Evolutionary conservation across 2,888 invertebrate genomes (phyloP), one percentile per base, ranked within the genome.

Genomic region (Ariolimax columbianus): DNA sequence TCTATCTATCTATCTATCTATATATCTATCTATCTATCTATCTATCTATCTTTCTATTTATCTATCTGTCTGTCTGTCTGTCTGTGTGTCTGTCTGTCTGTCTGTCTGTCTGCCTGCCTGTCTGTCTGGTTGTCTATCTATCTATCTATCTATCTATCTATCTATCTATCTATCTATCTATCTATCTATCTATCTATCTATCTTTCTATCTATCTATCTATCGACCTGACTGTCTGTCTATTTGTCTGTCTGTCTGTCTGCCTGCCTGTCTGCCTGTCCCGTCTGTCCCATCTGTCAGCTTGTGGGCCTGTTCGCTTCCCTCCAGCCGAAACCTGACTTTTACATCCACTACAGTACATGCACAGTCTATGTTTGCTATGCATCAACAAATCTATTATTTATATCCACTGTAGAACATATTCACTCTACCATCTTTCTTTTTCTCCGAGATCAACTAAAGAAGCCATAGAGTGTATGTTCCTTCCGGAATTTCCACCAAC

Each of bases 141-240:
- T 47, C 47, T 47, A 19, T 70, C 70, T 70, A 19, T 70, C 70
- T 70, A n/a, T 70, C 70, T 70, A n/a, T 70, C 70, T 38, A n/a
- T 70, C 70, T 38, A n/a, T 70, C 70, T 38, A n/a, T 70, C 70
- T 38, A n/a, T 70, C 70, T 38, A n/a, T 70, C 70, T 38, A n/a
- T 70, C 70, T 70, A n/a, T 70, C 70, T 70, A n/a, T 70, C 47
- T 75, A n/a, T 70, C 70, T 70, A n/a, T 70, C 70, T 70, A n/a
- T 70, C 70, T 70, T 19, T 38, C 6, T 59, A n/a, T n/a, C n/a
- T n/a, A n/a, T n/a, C 47, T 17, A 47, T 47, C 47, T 47, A 47
- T 47, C 47, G 47, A 47, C 17, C 47, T 47, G 17, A 7, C 47
- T 47, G 17, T 17, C 47, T 47, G 17, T 17, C 47, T 47, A 47